Evolutionary conservation across 2,113 vertebrate genomes (phyloP).

Genomic region (Tachysurus fulvidraco): DNA sequence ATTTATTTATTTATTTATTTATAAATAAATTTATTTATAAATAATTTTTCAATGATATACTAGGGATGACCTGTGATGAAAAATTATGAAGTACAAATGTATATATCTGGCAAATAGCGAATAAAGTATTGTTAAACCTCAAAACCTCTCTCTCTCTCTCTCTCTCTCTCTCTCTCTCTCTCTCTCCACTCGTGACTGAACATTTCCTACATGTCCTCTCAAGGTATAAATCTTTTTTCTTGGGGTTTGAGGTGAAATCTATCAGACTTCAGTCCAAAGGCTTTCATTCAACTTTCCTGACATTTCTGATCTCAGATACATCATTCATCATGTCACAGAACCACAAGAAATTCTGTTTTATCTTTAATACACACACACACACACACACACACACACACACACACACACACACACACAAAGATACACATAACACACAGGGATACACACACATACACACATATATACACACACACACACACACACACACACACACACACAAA

Average conservation of each 20-base stretch:
- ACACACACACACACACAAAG: background rate
- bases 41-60: no score
- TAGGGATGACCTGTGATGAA: no score
- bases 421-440: background rate
- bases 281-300: constrained; percentile 5
- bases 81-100: no score
- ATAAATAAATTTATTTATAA: no score
- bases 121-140: no score
- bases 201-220: background rate
- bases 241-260: background rate
- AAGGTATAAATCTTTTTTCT: background rate
- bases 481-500: background rate
- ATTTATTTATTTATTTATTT: no score
- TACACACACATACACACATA: background rate
- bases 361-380: background rate
- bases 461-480: background rate
- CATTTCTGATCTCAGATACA: background rate
- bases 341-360: background rate
- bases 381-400: background rate
- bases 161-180: background rate
- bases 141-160: background rate
- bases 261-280: constrained; percentile 8
- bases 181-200: background rate
- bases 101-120: no score
- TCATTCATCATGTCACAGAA: background rate